Evolutionary conservation across 2,888 invertebrate species (phyloP), one percentile per base, ranked within the genome.

Genomic region (Altica lythri): DNA sequence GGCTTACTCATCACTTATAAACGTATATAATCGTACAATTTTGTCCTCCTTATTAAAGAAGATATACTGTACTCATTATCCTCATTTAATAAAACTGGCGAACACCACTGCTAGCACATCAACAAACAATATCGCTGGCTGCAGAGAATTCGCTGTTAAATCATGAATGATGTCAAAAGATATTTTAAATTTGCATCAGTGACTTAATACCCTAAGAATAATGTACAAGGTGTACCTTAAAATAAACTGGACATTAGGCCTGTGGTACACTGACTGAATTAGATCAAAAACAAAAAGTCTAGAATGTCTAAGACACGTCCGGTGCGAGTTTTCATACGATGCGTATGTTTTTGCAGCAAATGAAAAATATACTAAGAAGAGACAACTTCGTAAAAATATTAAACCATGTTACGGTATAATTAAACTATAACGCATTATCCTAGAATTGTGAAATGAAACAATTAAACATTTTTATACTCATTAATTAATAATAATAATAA

Each of bases 151-250:
- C 9, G 10, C 8, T 13, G 30, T n/a, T 10, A 10, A 4, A 30
- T 9, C 5, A 12, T 34, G 3, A 4, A 34, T 44, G 17, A 44
- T 30, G 44, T 34, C 45, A 45, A 45, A 17, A 17, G 44, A 44
- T 45, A 45, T 45, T 45, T 45, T 45, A 45, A 22, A 37, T 27
- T 37, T 47, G 16, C 14, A 47, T n/a, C n/a, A 18, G 47, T 38
- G 38, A 37, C 47, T 38, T 37, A 47, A 47, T 47, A 38, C 27
- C 37, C 2, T 40, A 17, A 35, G 37, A 17, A 38, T 27, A 47
- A 47, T 37, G 47, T 35, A 43, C 42, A 29, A 43, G 42, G 14
- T 22, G 42, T 14, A 16, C 37, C 47, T 47, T 47, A 47, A 47
- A 47, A 47, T 47, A 47, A 47, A 38, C 38, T 10, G 12, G 2